Conservation (phyloP, 2,797 vertebrate species). For the Dallia pectoralis region DNA sequence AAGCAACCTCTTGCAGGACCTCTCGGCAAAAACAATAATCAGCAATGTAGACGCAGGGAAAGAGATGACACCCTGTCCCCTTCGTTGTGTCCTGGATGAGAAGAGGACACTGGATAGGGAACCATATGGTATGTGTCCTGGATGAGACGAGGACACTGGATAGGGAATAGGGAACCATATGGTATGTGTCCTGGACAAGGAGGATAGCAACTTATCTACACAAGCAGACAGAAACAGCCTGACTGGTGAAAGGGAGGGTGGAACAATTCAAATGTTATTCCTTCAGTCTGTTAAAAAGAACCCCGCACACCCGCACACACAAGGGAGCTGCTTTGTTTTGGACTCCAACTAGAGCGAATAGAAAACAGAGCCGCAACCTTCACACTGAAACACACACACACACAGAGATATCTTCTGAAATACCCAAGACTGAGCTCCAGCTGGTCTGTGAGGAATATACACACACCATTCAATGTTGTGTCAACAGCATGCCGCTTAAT, state of each 20-base stretch:
- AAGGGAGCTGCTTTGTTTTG: constrained; percentile 3
- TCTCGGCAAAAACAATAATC: not conserved
- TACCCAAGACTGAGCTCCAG: no score
- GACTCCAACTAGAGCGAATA: constrained; percentile 25
- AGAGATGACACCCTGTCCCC: not conserved
- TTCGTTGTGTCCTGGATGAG: not conserved
- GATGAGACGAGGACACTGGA: not conserved
- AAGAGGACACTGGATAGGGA: not conserved
- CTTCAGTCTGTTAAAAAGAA: constrained; percentile 9
- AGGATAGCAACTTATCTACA: constrained; percentile 34
- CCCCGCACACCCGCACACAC: not conserved
- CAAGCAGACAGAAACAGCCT: constrained; percentile 16
- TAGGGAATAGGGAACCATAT: not conserved
- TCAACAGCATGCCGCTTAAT: not conserved
- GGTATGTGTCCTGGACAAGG: constrained; percentile 12
- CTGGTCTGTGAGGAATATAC: not conserved
- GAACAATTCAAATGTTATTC: constrained; percentile 12
- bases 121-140: constrained; percentile 14
- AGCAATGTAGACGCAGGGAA: not conserved
- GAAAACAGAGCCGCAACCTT: constrained; percentile 20
- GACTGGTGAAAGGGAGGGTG: constrained; percentile 32
- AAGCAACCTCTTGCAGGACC: not conserved
- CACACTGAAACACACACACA: not conserved
- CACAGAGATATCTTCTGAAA: not conserved
- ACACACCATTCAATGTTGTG: not conserved